Percentiles rank a stretch among this genome's conserved stretches.
Conservation (phyloP, 2,113 vertebrate genomes). For the Brevimyrus niger region DNA sequence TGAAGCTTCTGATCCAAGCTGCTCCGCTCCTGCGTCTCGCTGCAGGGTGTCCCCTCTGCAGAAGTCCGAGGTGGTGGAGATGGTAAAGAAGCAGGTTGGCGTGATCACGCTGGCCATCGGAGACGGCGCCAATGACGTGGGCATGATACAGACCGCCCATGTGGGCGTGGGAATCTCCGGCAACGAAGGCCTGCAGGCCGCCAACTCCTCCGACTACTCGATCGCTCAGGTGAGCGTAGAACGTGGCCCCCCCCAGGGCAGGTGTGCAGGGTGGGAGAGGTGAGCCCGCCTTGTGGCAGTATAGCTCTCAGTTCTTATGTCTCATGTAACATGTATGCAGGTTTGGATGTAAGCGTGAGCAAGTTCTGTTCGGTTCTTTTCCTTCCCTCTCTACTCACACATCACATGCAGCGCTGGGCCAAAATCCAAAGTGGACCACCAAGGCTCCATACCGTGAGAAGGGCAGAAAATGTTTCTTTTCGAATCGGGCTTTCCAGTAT, state of each 20-base stretch:
- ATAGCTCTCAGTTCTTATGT: not conserved
- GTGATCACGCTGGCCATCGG: slow-evolving; percentile 93
- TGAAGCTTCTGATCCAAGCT: not conserved
- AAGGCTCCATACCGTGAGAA: not conserved
- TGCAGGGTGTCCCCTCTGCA: slow-evolving; percentile 92
- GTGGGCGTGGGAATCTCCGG: slow-evolving; percentile 96
- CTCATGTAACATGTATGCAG: not conserved
- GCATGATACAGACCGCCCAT: slow-evolving; percentile 97
- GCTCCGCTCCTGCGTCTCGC: slow-evolving; percentile 1
- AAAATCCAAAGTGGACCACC: not conserved
- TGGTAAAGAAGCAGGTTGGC: slow-evolving; percentile 97
- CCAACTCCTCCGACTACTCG: slow-evolving; percentile 98
- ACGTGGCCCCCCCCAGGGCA: not conserved
- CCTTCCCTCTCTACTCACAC: not conserved
- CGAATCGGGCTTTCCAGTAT: not conserved
- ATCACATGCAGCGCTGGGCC: not conserved
- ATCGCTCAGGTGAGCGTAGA: slow-evolving; percentile 79
- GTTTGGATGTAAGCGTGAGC: not conserved
- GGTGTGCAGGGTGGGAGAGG: not conserved
- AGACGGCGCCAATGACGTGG: slow-evolving; percentile 94
- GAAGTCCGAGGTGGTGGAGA: slow-evolving; percentile 97
- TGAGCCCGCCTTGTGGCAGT: not conserved
- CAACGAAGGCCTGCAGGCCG: slow-evolving; percentile 93
- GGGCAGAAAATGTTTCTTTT: not conserved
- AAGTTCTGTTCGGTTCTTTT: not conserved